These are phyloP conservation scores for Axea sp. DNA, from an alignment of 2,888 invertebrate species.

Conservation along the genomic window DNA sequence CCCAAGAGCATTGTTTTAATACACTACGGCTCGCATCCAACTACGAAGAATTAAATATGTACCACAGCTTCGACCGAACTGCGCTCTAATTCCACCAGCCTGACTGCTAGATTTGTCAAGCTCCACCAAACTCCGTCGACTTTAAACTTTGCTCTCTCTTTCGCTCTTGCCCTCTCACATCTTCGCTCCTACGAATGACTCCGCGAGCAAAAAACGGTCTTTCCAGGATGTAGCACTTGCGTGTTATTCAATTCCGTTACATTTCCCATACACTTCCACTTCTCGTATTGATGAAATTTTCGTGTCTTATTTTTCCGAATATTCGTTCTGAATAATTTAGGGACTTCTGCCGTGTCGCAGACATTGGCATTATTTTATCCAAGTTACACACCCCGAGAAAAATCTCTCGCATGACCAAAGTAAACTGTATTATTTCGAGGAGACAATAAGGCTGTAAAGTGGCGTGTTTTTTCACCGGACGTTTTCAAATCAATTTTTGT, in stretches of 20 bases:
- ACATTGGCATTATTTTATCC: no score
- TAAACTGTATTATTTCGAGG: no score
- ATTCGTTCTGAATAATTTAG: slow-evolving; percentile 45
- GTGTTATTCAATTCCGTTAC: slow-evolving; percentile 44
- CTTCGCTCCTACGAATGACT: slow-evolving; percentile 1
- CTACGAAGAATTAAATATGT: slow-evolving; percentile 39
- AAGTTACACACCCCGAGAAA: no score
- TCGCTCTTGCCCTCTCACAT: background rate
- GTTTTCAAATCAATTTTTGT: no score
- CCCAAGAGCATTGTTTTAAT: no score
- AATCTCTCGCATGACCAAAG: no score
- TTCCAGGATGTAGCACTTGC: slow-evolving; percentile 14
- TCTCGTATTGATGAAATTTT: slow-evolving; percentile 33
- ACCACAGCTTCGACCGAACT: slow-evolving; percentile 39
- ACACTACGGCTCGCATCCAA: no score
- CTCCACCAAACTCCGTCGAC: slow-evolving; percentile 38
- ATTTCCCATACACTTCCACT: slow-evolving; percentile 25
- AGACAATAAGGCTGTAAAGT: no score
- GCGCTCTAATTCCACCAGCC: slow-evolving; percentile 27
- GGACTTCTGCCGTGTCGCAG: slow-evolving; percentile 12
- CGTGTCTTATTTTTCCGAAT: slow-evolving; percentile 45
- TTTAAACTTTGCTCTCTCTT: slow-evolving; percentile 29
- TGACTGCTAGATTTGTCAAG: slow-evolving; percentile 46
- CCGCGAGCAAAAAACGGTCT: slow-evolving; percentile 5
- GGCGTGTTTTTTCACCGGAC: no score